Evolutionary conservation across 1,140 invertebrate genomes (phyloP), one percentile per base, ranked within the genome.

Genomic region (Hycleus phaleratus): DNA sequence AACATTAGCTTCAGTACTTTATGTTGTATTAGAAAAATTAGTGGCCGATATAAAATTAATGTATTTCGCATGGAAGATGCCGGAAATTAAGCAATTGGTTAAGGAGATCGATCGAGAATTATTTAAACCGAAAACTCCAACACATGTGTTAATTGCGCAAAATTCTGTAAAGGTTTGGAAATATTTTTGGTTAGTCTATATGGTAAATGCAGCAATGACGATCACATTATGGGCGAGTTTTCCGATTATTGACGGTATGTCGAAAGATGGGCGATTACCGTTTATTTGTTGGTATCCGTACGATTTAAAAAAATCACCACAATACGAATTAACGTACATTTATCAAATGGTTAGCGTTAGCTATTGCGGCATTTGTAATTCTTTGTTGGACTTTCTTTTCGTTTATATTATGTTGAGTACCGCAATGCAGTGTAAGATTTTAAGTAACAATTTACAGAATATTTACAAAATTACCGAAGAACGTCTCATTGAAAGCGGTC

Each of bases 241-340:
- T 18, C 49, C 49, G 5, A 43, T 52, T 43, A 3, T 52, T 4
- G 49, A 52, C 42, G 49, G 49, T n/a, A 18, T 25, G 3, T 18
- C 11, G 11, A 11, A 43, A 52, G 39, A 52, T 4, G 24, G 44
- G 3, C 38, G 40, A 10, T 40, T 52, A 25, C 49, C 49, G 5
- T 43, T 52, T 43, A 26, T 40, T 24, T 39, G 39, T 26, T 52
- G 49, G 49, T 52, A 52, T 12, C 49, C 49, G 4, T 52, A 43
- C 49, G 32, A 26, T 18, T 11, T 9, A n/a, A 52, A 12, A 25
- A 26, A 10, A 26, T 42, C 49, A 18, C 49, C 49, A 3, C 25
- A 43, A 42, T 52, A 52, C 5, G n/a, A 52, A 43, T 26, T 52
- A 0, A 43, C 49, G 11, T 52, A 52, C 3, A 25, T 52, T 18